Percentiles rank a stretch among this genome's conserved stretches.
phyloP scores from a whole-genome alignment of 2,113 vertebrate species.

The Clarias batrachus region DNA sequence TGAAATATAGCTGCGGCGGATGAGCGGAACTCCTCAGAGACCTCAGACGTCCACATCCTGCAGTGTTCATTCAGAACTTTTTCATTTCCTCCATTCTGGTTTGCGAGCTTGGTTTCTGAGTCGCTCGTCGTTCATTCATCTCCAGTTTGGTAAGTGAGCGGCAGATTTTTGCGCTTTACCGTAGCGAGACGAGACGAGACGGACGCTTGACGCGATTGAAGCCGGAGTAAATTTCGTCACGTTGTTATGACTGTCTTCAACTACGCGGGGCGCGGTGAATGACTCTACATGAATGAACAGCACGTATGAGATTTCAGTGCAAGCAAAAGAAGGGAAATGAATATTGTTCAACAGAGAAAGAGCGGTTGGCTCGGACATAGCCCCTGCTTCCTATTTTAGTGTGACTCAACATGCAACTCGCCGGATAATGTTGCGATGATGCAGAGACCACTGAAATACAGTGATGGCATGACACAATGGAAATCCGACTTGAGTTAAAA shows the following conservation, averaged over 20 bases:
- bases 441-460: neutral
- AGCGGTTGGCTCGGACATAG: neutral
- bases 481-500: neutral
- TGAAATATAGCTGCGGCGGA: constrained; percentile 48
- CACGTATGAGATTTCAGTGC: neutral
- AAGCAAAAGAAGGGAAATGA: neutral
- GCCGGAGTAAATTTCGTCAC: neutral
- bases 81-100: constrained; percentile 54
- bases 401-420: neutral
- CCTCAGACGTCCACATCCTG: constrained; percentile 53
- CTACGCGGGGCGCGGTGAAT: neutral
- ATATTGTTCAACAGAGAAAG: neutral
- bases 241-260: neutral
- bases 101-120: constrained; percentile 40
- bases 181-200: neutral
- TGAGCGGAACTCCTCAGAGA: constrained; percentile 44
- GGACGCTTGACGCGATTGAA: neutral
- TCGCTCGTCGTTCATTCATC: constrained; percentile 16
- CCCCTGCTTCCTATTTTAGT: constrained; percentile 2
- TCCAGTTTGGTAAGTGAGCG: constrained; percentile 4
- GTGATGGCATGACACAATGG: neutral
- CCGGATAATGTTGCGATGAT: neutral
- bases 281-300: neutral
- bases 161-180: neutral
- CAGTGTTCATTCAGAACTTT: constrained; percentile 48